Percentiles rank a stretch among this genome's conserved stretches.
phyloP scores from a whole-genome alignment of 2,888 invertebrate genomes.

The Dasypogon diadema region DNA sequence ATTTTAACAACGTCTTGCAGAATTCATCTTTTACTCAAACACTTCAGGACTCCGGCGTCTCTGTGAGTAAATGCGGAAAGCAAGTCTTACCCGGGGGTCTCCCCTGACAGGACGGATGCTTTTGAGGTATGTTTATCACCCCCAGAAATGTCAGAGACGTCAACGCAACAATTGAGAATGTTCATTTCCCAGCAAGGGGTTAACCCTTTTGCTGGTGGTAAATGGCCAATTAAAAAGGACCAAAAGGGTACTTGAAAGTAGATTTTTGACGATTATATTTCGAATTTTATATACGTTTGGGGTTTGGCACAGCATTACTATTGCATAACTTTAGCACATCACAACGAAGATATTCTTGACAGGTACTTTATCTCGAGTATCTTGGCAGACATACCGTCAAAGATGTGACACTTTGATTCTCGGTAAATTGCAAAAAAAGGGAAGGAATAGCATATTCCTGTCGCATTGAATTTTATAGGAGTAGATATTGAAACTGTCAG shows the following conservation, averaged over 20 bases:
- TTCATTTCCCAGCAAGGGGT: neutral
- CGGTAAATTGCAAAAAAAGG: neutral
- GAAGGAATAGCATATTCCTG: neutral
- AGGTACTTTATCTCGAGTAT: neutral
- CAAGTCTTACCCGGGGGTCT: no score
- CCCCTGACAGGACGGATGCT: no score
- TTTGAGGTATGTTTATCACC: neutral
- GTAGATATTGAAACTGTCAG: conserved; percentile 4
- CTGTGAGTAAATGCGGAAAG: no score
- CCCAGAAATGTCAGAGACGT: neutral
- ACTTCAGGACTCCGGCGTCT: no score
- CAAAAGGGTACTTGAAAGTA: conserved; percentile 18
- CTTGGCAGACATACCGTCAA: neutral
- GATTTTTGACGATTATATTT: neutral
- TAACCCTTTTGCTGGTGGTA: neutral
- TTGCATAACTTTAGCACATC: conserved; percentile 4
- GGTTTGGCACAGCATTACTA: neutral
- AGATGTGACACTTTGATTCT: conserved; percentile 1
- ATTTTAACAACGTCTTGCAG: no score
- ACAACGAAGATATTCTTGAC: neutral
- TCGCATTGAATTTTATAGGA: neutral
- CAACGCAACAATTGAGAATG: neutral
- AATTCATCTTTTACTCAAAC: no score
- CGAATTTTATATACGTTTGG: neutral
- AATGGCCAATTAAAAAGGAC: conserved; percentile 25